Percentiles rank a stretch among this genome's conserved stretches.
Evolutionary conservation across 1,140 invertebrate genomes (phyloP).

Genomic region (Patella vulgata): DNA sequence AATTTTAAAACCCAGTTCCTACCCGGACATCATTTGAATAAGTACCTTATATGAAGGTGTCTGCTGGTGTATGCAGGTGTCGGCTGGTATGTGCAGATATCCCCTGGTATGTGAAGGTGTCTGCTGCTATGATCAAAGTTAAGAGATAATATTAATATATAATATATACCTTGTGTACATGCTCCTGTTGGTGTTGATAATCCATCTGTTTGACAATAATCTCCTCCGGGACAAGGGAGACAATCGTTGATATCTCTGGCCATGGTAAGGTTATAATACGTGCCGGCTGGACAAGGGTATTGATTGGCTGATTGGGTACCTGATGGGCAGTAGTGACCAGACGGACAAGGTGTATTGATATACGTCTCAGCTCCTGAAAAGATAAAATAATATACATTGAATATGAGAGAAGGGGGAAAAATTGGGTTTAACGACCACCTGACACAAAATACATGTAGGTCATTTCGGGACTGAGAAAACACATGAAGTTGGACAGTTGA

Average conservation of each 20-base stretch:
- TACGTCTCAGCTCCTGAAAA: conserved; percentile 38
- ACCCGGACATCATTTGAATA: too few relatives aligned
- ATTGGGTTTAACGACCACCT: too few relatives aligned
- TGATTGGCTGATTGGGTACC: conserved; percentile 43
- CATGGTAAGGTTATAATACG: conserved; percentile 57
- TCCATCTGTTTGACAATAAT: conserved; percentile 49
- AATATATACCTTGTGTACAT: conserved; percentile 46
- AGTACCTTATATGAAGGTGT: too few relatives aligned
- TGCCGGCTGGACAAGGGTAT: conserved; percentile 55
- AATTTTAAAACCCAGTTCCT: too few relatives aligned
- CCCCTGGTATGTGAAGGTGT: neutral
- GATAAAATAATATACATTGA: conserved; percentile 2
- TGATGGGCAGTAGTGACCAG: conserved; percentile 58
- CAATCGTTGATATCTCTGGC: conserved; percentile 42
- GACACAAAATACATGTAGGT: too few relatives aligned
- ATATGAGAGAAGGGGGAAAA: too few relatives aligned
- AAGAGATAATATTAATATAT: neutral
- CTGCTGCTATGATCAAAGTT: neutral
- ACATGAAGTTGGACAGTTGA: too few relatives aligned
- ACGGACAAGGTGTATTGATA: conserved; percentile 45
- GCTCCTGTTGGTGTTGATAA: conserved; percentile 41
- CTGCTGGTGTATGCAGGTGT: too few relatives aligned
- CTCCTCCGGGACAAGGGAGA: conserved; percentile 51
- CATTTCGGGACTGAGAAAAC: too few relatives aligned
- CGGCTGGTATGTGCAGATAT: too few relatives aligned